phyloP scores from a whole-genome alignment of 2,888 invertebrate species.

The Trachelus iudaicus region DNA sequence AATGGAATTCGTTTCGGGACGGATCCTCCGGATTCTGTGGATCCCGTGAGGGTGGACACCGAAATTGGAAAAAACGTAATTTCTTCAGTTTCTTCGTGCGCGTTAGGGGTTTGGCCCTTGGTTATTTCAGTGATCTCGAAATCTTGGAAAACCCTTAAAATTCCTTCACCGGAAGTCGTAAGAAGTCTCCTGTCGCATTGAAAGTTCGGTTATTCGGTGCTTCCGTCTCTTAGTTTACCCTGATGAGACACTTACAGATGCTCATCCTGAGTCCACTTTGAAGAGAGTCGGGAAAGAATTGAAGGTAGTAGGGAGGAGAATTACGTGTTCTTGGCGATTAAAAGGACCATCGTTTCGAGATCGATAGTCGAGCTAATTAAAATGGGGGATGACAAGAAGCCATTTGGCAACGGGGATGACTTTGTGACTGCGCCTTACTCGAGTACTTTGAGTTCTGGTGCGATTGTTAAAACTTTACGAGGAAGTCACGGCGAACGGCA shows the following conservation, averaged over 20 bases:
- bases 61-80: neutral
- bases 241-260: neutral
- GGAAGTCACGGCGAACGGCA: neutral
- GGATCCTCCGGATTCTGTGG: neutral
- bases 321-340: neutral
- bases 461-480: neutral
- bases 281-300: neutral
- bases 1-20: neutral
- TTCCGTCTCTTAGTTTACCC: neutral
- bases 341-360: neutral
- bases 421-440: neutral
- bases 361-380: neutral
- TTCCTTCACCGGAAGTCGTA: neutral
- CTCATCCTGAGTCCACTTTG: neutral
- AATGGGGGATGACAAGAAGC: neutral
- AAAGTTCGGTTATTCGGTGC: neutral
- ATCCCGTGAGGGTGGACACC: neutral
- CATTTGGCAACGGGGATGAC: neutral
- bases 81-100: neutral
- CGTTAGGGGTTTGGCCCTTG: neutral
- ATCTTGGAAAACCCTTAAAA: neutral
- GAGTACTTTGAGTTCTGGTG: neutral
- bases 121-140: neutral
- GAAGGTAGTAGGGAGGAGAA: no score
- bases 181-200: neutral